These are phyloP conservation scores for Anthonomus grandis DNA, from an alignment of 1,140 invertebrate species.

Conservation along the genomic window DNA sequence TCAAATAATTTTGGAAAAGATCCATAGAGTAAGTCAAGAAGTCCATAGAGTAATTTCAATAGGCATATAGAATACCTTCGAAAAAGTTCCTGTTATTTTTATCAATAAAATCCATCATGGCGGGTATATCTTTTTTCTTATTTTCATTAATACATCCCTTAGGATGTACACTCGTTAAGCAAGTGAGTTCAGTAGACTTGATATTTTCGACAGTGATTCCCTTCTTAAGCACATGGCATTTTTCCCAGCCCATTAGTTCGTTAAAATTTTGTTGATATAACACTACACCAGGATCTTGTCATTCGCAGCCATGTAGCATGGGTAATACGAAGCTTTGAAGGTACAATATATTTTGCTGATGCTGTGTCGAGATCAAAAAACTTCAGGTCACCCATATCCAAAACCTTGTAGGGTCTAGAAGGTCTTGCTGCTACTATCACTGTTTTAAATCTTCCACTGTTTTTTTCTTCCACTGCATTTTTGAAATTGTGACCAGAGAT, in stretches of 20 bases:
- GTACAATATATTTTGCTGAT: neutral
- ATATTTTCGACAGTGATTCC: constrained; percentile 2
- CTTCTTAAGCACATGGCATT: no score
- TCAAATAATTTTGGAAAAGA: no score
- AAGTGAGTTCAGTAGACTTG: neutral
- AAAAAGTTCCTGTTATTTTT: no score
- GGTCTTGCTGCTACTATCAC: neutral
- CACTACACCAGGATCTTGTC: neutral
- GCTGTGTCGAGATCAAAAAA: constrained; percentile 1
- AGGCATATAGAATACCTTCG: no score
- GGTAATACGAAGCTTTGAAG: constrained; percentile 1
- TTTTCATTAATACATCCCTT: no score
- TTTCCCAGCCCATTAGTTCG: no score
- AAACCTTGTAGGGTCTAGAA: neutral
- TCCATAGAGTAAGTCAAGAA: no score
- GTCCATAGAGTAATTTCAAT: no score
- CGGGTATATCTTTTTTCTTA: neutral
- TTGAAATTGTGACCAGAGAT: neutral
- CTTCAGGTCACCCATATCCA: no score
- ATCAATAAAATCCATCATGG: no score
- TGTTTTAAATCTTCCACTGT: neutral
- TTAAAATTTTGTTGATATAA: no score
- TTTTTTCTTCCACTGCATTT: neutral
- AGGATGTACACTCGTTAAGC: neutral
- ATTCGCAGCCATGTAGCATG: no score